phyloP scores from a whole-genome alignment of 2,888 invertebrate genomes.

The Quadroppia sp. region DNA sequence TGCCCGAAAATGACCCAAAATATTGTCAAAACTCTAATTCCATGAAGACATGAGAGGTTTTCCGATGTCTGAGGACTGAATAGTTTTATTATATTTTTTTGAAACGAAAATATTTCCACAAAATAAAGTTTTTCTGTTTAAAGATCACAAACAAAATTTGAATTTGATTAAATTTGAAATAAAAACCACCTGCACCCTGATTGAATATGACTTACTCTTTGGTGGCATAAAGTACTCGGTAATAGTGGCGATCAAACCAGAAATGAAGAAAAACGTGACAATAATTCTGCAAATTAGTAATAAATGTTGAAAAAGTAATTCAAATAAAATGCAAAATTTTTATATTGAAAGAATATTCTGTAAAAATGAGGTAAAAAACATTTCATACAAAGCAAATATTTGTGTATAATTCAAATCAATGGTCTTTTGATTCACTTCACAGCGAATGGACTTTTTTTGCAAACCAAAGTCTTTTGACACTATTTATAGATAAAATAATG shows the following conservation, averaged over 20 bases:
- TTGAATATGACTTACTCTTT: neutral
- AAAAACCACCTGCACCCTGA: too few relatives aligned
- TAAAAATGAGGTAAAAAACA: too few relatives aligned
- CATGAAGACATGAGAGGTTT: slow-evolving; percentile 43
- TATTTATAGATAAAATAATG: neutral
- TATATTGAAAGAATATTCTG: too few relatives aligned
- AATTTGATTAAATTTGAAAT: too few relatives aligned
- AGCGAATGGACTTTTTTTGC: neutral
- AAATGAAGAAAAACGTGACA: neutral
- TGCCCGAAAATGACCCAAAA: slow-evolving; percentile 45
- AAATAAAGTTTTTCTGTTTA: neutral
- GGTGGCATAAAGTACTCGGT: neutral
- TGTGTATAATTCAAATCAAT: neutral
- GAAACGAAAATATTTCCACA: neutral
- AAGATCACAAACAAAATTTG: too few relatives aligned
- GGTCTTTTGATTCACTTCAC: neutral
- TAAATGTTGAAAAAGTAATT: neutral
- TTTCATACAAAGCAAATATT: neutral
- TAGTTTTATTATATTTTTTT: neutral
- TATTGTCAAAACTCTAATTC: slow-evolving; percentile 44
- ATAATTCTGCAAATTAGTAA: neutral
- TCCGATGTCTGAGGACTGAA: neutral
- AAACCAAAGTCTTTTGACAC: neutral
- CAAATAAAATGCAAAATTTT: too few relatives aligned
- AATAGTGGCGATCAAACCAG: neutral